Percentiles rank a stretch among this genome's conserved stretches.
Evolutionary conservation across 2,888 invertebrate species (phyloP).

Genomic region (Plutella xylostella): DNA sequence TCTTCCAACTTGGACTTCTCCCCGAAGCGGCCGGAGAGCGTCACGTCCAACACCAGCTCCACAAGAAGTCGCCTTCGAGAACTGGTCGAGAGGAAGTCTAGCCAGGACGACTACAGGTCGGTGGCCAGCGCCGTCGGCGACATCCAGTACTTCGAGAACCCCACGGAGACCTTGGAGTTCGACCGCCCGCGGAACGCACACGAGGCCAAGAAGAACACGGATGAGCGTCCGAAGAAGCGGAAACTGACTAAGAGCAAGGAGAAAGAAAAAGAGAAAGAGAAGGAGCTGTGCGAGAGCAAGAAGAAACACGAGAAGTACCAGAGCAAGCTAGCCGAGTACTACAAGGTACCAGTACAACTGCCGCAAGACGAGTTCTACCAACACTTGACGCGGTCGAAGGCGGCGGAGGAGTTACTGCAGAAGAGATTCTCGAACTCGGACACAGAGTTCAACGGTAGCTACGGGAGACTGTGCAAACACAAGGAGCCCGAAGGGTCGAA

Average conservation of each 20-base stretch:
- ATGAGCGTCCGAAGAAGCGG: conserved; percentile 58
- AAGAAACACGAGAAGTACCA: conserved; percentile 63
- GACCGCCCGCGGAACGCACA: conserved; percentile 52
- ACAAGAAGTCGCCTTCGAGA: conserved; percentile 68
- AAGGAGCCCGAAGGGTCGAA: conserved; percentile 64
- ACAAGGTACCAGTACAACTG: conserved; percentile 54
- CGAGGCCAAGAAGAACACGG: conserved; percentile 50
- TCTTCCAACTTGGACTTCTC: conserved; percentile 58
- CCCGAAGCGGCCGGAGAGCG: conserved; percentile 58
- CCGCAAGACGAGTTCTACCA: conserved; percentile 65
- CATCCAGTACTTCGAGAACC: conserved; percentile 65
- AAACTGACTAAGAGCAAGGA: conserved; percentile 52
- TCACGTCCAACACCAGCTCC: conserved; percentile 59
- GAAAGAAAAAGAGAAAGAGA: conserved; percentile 30
- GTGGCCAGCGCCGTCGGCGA: conserved; percentile 60
- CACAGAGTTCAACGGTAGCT: conserved; percentile 58
- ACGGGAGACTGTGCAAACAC: conserved; percentile 61
- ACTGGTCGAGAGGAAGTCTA: conserved; percentile 64
- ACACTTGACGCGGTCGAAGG: conserved; percentile 56
- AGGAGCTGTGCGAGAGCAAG: conserved; percentile 35
- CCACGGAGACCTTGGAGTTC: conserved; percentile 61
- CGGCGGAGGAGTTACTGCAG: conserved; percentile 55
- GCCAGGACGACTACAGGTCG: conserved; percentile 61
- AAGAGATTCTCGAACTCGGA: conserved; percentile 59
- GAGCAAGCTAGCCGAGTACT: conserved; percentile 61